Percentiles rank a stretch among this genome's conserved stretches.
Conservation (phyloP, 1,140 invertebrate species). For the Dysdera silvatica region DNA sequence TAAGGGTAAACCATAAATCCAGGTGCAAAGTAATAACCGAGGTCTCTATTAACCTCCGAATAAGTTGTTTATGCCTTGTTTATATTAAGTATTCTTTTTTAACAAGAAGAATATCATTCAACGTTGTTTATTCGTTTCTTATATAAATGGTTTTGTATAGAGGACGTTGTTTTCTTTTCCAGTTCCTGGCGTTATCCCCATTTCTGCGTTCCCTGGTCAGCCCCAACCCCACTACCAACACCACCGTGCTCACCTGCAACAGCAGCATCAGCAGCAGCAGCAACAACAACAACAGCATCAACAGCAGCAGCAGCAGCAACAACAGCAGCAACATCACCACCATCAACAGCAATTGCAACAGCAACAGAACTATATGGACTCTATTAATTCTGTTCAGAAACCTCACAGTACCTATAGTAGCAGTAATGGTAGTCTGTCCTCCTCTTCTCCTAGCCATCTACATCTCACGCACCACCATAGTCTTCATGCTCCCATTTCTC, state of each 20-base stretch:
- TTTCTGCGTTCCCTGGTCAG: slow-evolving; percentile 23
- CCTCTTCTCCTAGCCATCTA: slow-evolving; percentile 11
- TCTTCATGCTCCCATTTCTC: slow-evolving; percentile 20
- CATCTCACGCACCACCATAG: slow-evolving; percentile 13
- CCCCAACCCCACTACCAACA: slow-evolving; percentile 22
- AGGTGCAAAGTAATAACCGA: too few species aligned
- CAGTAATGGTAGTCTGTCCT: slow-evolving; percentile 17
- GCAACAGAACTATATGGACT: slow-evolving; percentile 11
- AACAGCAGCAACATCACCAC: slow-evolving; percentile 11
- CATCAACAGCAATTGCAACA: slow-evolving; percentile 12
- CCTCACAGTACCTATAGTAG: slow-evolving; percentile 13
- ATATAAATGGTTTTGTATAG: too few species aligned
- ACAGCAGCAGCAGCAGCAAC: slow-evolving; percentile 16
- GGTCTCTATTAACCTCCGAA: too few species aligned
- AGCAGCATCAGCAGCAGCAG: slow-evolving; percentile 4
- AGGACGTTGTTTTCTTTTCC: not conserved
- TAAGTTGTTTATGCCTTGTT: too few species aligned
- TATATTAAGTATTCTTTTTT: too few species aligned
- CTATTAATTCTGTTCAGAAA: slow-evolving; percentile 17
- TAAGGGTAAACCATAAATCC: too few species aligned
- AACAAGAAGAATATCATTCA: too few species aligned
- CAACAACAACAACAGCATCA: slow-evolving; percentile 8
- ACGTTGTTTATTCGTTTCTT: too few species aligned
- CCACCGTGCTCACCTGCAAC: slow-evolving; percentile 16
- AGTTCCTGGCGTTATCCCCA: slow-evolving; percentile 8